phyloP scores from a whole-genome alignment of 2,797 vertebrate species.

The Chloroceryle amazona region DNA sequence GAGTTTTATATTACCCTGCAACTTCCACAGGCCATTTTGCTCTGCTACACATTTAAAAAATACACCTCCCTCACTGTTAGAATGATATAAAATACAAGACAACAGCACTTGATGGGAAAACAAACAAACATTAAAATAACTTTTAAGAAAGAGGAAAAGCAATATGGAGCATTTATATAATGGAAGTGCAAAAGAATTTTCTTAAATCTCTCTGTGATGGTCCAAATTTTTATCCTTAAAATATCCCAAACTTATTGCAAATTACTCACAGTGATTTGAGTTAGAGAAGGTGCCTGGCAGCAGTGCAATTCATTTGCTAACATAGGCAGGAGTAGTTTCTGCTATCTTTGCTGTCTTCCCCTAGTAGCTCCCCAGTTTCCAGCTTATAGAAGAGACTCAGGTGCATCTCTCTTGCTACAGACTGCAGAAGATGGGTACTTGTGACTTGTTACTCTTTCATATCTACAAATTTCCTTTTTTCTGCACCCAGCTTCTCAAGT shows the following conservation, averaged over 20 bases:
- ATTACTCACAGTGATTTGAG: background rate
- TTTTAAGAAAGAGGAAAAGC: background rate
- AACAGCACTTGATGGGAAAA: background rate
- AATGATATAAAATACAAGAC: background rate
- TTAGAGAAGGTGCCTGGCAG: background rate
- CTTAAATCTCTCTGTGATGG: background rate
- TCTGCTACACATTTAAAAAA: slow-evolving; percentile 19
- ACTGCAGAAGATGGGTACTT: background rate
- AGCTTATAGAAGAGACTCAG: background rate
- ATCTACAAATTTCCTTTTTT: background rate
- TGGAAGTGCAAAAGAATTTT: background rate
- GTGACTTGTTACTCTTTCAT: background rate
- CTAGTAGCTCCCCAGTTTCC: background rate
- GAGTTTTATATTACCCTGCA: slow-evolving; percentile 47
- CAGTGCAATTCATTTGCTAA: background rate
- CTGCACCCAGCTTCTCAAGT: background rate
- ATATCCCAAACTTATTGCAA: background rate
- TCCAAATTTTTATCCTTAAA: background rate
- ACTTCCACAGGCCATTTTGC: background rate
- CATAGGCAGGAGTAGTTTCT: background rate
- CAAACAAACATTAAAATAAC: background rate
- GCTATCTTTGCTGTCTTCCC: background rate
- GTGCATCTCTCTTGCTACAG: background rate
- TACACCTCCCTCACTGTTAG: background rate
- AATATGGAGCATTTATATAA: background rate